Evolutionary conservation across 2,888 invertebrate genomes (phyloP).

Genomic region (Euproctis similis): DNA sequence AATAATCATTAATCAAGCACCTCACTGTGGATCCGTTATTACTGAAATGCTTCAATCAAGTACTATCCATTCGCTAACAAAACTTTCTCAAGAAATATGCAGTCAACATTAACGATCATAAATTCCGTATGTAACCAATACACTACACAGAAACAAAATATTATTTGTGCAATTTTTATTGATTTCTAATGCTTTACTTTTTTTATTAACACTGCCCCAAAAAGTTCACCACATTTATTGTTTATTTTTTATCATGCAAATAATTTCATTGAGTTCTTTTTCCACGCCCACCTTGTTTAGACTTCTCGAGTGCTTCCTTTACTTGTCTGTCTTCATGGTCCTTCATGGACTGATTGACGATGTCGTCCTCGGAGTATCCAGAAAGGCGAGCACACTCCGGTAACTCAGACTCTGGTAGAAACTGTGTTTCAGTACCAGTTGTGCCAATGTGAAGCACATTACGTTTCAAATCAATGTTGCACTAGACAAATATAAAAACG

Average conservation of each 20-base stretch:
- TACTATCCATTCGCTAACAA: slow-evolving; percentile 23
- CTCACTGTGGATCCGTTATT: slow-evolving; percentile 3
- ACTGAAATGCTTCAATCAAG: slow-evolving; percentile 9
- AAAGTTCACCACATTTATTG: slow-evolving; percentile 18
- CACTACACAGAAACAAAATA: slow-evolving; percentile 26
- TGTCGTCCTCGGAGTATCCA: slow-evolving; percentile 79
- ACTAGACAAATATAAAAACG: too few species aligned
- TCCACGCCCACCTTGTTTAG: slow-evolving; percentile 73
- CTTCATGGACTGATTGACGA: slow-evolving; percentile 55
- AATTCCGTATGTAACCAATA: slow-evolving; percentile 18
- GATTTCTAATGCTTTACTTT: slow-evolving; percentile 31
- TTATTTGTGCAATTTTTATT: slow-evolving; percentile 46
- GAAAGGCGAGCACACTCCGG: slow-evolving; percentile 88
- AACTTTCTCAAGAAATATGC: slow-evolving; percentile 26
- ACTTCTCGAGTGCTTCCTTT: slow-evolving; percentile 83
- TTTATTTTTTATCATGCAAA: slow-evolving; percentile 6
- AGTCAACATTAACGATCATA: slow-evolving; percentile 11
- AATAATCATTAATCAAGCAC: too few species aligned
- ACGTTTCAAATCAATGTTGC: slow-evolving; percentile 92
- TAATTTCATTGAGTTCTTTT: slow-evolving; percentile 34
- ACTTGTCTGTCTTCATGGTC: slow-evolving; percentile 82
- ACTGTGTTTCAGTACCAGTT: slow-evolving; percentile 92
- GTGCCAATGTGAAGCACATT: slow-evolving; percentile 95
- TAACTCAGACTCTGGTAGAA: slow-evolving; percentile 82
- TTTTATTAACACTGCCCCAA: slow-evolving; percentile 18